phyloP scores from a whole-genome alignment of 2,797 vertebrate species.

The Schizopygopsis malacanthus region DNA sequence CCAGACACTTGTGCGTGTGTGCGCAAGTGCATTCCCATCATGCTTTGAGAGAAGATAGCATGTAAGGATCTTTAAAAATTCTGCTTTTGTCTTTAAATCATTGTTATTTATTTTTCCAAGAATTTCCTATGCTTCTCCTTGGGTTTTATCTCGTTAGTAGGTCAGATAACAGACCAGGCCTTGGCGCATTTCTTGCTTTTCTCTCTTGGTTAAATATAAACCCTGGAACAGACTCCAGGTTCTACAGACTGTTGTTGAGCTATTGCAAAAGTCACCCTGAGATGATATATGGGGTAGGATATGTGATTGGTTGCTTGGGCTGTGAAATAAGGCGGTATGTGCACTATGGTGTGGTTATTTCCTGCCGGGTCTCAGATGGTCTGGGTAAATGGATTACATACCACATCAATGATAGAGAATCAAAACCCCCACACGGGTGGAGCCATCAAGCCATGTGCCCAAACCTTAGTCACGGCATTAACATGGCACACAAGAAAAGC shows the following conservation, averaged over 20 bases:
- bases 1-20: background rate
- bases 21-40: background rate
- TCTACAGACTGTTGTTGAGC: slow-evolving; percentile 27
- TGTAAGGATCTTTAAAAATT: background rate
- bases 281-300: slow-evolving; percentile 7
- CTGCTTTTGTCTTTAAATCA: background rate
- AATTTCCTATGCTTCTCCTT: background rate
- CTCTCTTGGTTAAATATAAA: slow-evolving; percentile 62
- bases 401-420: slow-evolving; percentile 9
- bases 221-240: slow-evolving; percentile 34
- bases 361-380: slow-evolving; percentile 22
- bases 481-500: background rate
- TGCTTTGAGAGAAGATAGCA: background rate
- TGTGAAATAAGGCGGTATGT: slow-evolving; percentile 23
- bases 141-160: slow-evolving; percentile 14
- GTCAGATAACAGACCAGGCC: slow-evolving; percentile 42
- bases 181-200: slow-evolving; percentile 40
- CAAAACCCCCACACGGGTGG: slow-evolving; percentile 1
- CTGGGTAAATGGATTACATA: slow-evolving; percentile 15
- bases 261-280: slow-evolving; percentile 38
- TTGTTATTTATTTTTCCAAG: slow-evolving; percentile 4
- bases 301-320: slow-evolving; percentile 45
- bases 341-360: slow-evolving; percentile 17
- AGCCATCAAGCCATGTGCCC: background rate
- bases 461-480: background rate